These are phyloP conservation scores for Drosophila mettleri DNA, from an alignment of 2,888 invertebrate species.

Conservation along the genomic window DNA sequence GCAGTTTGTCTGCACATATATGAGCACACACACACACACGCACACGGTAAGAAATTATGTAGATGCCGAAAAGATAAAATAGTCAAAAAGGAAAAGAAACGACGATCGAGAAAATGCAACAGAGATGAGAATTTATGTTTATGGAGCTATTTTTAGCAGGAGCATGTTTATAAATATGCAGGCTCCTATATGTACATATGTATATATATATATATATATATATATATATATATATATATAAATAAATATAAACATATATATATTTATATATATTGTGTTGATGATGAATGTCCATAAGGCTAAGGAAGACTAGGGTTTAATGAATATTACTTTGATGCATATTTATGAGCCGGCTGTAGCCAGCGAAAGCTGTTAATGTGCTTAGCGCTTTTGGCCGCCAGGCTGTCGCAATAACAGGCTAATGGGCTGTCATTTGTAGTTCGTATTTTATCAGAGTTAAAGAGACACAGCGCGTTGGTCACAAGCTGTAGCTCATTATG, in stretches of 20 bases:
- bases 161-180: constrained; percentile 50
- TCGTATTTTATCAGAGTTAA: constrained; percentile 5
- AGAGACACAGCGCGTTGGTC: background rate
- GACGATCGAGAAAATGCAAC: constrained; percentile 75
- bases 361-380: constrained; percentile 74
- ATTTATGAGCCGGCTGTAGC: constrained; percentile 66
- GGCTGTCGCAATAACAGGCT: constrained; percentile 72
- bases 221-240: background rate
- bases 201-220: background rate
- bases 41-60: constrained; percentile 59
- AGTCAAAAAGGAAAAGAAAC: constrained; percentile 41
- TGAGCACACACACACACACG: constrained; percentile 4
- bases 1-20: constrained; percentile 18
- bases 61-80: constrained; percentile 58
- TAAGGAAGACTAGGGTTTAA: constrained; percentile 10
- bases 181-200: constrained; percentile 24
- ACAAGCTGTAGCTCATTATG: constrained; percentile 53
- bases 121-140: constrained; percentile 78
- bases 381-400: constrained; percentile 65
- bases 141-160: constrained; percentile 64
- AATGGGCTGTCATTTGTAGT: constrained; percentile 72
- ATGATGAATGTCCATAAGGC: constrained; percentile 46
- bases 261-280: too few species aligned
- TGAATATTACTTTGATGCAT: constrained; percentile 57
- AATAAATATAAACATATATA: background rate